These are phyloP conservation scores for Uloborus diversus DNA, from an alignment of 1,140 invertebrate genomes.

Conservation along the genomic window DNA sequence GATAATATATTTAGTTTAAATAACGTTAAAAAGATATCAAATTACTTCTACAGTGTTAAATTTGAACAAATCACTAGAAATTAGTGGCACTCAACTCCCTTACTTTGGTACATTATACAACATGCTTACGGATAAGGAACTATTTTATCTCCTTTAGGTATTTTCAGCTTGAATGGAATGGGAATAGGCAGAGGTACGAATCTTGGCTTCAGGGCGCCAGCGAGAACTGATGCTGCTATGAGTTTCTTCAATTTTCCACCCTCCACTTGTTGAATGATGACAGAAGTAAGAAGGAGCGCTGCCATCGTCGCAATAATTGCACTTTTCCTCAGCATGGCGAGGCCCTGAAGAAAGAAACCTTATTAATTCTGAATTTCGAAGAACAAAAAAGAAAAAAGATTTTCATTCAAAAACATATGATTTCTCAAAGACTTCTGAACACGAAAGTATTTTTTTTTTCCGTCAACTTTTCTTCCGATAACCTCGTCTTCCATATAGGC, in stretches of 20 bases:
- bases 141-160: conserved; percentile 30
- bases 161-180: conserved; percentile 39
- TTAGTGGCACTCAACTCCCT: too few species aligned
- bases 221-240: conserved; percentile 6
- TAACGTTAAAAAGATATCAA: too few species aligned
- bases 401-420: too few species aligned
- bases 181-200: conserved; percentile 49
- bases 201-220: conserved; percentile 26
- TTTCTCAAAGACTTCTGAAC: too few species aligned
- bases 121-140: conserved; percentile 44
- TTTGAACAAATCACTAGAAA: too few species aligned
- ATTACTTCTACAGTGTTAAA: too few species aligned
- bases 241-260: conserved; percentile 26
- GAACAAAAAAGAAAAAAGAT: too few species aligned
- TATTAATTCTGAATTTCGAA: too few species aligned
- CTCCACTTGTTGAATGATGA: not conserved
- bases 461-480: too few species aligned
- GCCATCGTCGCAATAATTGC: not conserved
- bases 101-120: not conserved
- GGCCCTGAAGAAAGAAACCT: not conserved
- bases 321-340: not conserved
- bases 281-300: not conserved
- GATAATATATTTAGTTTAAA: too few species aligned
- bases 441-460: too few species aligned
- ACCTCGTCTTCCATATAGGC: too few species aligned